Conservation (phyloP, 2,888 invertebrate species). For the Nasonovia ribisnigri region DNA sequence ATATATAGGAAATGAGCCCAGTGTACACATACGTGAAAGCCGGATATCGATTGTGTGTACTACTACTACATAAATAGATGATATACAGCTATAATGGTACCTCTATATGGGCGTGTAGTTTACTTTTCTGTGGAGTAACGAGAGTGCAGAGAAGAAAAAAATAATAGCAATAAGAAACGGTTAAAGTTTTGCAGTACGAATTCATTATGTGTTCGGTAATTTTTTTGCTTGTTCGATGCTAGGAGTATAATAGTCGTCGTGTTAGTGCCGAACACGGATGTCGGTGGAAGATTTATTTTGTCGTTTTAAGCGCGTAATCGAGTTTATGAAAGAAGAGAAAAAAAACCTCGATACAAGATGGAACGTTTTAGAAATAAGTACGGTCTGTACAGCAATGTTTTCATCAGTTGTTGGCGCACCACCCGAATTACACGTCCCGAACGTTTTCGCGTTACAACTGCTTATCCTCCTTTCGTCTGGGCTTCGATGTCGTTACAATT, state of each 20-base stretch:
- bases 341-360: background rate
- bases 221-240: constrained; percentile 9
- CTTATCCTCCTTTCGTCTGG: background rate
- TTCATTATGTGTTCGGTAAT: constrained; percentile 12
- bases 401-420: background rate
- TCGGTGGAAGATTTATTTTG: background rate
- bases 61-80: background rate
- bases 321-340: background rate
- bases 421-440: background rate
- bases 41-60: background rate
- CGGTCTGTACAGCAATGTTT: background rate
- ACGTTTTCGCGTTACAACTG: background rate
- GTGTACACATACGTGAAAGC: background rate
- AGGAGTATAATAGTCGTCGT: background rate
- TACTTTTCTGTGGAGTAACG: background rate
- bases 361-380: background rate
- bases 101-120: background rate
- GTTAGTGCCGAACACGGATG: background rate
- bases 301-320: background rate
- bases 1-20: background rate
- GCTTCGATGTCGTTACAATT: background rate
- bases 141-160: background rate
- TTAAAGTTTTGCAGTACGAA: background rate
- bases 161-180: background rate
- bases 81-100: background rate